Percentiles rank a stretch among this genome's conserved stretches.
Conservation (phyloP, 2,797 vertebrate genomes). For the Hypotaenidia philippensis region DNA sequence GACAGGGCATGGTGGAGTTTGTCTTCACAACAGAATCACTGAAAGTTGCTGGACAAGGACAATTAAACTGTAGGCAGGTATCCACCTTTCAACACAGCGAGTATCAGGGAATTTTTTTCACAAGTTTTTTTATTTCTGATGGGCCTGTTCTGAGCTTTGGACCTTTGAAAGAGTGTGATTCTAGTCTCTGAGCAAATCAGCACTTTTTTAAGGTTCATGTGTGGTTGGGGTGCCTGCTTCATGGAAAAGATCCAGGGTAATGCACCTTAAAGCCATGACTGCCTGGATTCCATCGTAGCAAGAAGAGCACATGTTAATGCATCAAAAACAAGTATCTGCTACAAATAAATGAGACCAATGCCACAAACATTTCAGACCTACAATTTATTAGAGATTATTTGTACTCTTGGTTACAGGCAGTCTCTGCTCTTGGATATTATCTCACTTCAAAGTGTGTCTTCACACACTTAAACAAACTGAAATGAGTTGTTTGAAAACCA, state of each 20-base stretch:
- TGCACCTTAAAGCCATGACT: background rate
- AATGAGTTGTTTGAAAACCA: background rate
- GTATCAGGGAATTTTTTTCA: background rate
- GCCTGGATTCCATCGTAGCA: background rate
- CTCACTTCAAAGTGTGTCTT: background rate
- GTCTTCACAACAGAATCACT: background rate
- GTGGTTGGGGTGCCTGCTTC: background rate
- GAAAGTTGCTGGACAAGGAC: background rate
- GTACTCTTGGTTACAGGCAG: background rate
- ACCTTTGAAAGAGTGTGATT: background rate
- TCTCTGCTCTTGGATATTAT: background rate
- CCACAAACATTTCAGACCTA: background rate
- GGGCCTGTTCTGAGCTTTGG: background rate
- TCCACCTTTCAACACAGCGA: background rate
- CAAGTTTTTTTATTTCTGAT: background rate
- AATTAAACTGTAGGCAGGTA: background rate
- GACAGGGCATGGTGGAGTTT: background rate
- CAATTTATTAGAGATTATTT: background rate
- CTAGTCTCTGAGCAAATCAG: background rate
- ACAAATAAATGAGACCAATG: background rate
- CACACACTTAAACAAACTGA: background rate
- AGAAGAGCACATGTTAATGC: background rate
- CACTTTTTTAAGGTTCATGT: background rate
- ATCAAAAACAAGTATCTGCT: background rate
- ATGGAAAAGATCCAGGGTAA: background rate